Evolutionary conservation across 23 tunicate genomes (phyloP).

Genomic region (Ascidia mentula): DNA sequence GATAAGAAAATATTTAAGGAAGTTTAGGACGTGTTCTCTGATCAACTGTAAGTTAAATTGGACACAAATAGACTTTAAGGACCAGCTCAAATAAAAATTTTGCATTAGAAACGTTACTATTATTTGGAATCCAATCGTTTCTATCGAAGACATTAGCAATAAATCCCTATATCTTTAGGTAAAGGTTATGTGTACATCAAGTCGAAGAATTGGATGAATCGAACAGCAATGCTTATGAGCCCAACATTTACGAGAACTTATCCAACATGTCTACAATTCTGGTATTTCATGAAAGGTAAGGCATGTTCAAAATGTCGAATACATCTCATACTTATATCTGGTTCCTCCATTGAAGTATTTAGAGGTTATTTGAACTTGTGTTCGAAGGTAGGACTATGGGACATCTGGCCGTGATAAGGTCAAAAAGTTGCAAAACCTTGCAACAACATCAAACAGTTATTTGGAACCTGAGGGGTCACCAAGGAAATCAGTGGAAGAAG

Average conservation of each 20-base stretch:
- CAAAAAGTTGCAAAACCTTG: too few relatives aligned
- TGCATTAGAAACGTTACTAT: too few relatives aligned
- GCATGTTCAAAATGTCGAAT: too few relatives aligned
- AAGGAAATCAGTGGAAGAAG: constrained; percentile 12
- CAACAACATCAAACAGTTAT: neutral
- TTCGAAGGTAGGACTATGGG: constrained; percentile 57
- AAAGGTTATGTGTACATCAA: constrained; percentile 72
- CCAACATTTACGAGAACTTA: neutral
- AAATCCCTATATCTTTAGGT: constrained; percentile 17
- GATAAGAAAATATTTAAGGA: too few relatives aligned
- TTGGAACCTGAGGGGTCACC: constrained; percentile 27
- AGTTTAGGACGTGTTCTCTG: too few relatives aligned
- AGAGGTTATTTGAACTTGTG: neutral
- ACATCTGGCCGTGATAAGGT: constrained; percentile 45
- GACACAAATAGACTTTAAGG: too few relatives aligned
- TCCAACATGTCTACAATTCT: constrained; percentile 46
- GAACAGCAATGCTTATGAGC: constrained; percentile 48
- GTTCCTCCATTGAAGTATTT: neutral
- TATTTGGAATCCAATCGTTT: too few relatives aligned
- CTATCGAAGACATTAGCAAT: too few relatives aligned
- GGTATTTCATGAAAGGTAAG: constrained; percentile 88
- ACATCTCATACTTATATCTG: neutral
- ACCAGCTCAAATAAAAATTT: too few relatives aligned
- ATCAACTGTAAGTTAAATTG: too few relatives aligned
- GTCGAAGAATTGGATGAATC: constrained; percentile 44